Evolutionary conservation across 2,888 invertebrate species (phyloP).

Genomic region (Hipparchia sbordonii): DNA sequence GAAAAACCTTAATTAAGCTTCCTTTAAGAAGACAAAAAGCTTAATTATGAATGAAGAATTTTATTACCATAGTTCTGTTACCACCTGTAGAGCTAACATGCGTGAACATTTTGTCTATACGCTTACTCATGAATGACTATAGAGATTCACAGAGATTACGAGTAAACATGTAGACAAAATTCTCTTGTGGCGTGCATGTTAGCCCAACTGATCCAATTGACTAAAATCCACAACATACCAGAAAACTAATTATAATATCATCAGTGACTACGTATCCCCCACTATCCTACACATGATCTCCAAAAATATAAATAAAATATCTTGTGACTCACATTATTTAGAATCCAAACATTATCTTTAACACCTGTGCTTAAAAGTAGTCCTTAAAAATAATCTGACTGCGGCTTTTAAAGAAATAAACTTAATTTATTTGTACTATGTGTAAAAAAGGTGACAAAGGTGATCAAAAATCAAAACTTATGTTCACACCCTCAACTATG

Average conservation of each 20-base stretch:
- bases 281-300: neutral
- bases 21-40: neutral
- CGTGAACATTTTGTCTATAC: no score
- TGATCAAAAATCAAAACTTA: neutral
- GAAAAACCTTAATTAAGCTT: neutral
- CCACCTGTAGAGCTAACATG: no score
- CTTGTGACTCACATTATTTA: neutral
- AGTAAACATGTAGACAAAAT: no score
- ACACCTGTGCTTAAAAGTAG: neutral
- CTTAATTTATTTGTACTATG: conserved; percentile 13
- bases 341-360: neutral
- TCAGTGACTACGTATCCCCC: no score
- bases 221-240: neutral
- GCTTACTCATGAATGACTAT: no score
- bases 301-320: conserved; percentile 4
- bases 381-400: conserved; percentile 22
- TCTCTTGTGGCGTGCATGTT: no score
- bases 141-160: no score
- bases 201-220: neutral
- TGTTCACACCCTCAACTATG: neutral
- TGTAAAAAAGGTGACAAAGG: neutral
- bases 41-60: neutral
- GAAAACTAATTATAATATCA: no score
- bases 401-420: neutral
- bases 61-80: neutral